A percentile compares a stretch with the other conserved stretches of the same genome.
phyloP scores from a whole-genome alignment of 1,140 invertebrate genomes.

The Melanaphis sacchari region DNA sequence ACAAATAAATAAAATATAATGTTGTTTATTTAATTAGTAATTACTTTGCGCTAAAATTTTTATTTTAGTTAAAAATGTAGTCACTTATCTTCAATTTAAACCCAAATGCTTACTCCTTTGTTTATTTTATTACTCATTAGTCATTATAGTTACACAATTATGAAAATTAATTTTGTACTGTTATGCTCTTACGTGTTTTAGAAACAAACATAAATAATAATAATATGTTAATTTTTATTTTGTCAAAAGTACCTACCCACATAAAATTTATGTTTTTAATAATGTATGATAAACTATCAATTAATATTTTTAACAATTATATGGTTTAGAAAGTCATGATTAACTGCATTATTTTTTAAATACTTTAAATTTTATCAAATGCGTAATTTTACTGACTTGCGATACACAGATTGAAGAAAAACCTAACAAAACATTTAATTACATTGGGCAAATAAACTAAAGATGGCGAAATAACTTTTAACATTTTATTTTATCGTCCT shows the following conservation, averaged over 20 bases:
- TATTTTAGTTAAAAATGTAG: neutral
- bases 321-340: neutral
- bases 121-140: neutral
- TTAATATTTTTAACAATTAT: neutral
- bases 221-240: slow-evolving; percentile 1
- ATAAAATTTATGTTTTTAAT: neutral
- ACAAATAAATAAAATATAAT: neutral
- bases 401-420: neutral
- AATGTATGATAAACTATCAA: neutral
- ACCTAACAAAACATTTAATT: neutral
- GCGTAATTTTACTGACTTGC: neutral
- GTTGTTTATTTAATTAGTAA: neutral
- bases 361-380: neutral
- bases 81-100: neutral
- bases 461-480: neutral
- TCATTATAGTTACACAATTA: too few relatives aligned
- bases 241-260: neutral
- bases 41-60: neutral
- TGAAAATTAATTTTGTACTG: neutral
- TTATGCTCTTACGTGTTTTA: neutral
- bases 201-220: neutral
- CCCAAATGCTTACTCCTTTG: neutral
- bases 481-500: neutral
- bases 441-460: neutral
- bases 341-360: neutral